Percentiles rank a stretch among this genome's conserved stretches.
Conservation (phyloP, 2,113 vertebrate species). For the Galemys pyrenaicus region DNA sequence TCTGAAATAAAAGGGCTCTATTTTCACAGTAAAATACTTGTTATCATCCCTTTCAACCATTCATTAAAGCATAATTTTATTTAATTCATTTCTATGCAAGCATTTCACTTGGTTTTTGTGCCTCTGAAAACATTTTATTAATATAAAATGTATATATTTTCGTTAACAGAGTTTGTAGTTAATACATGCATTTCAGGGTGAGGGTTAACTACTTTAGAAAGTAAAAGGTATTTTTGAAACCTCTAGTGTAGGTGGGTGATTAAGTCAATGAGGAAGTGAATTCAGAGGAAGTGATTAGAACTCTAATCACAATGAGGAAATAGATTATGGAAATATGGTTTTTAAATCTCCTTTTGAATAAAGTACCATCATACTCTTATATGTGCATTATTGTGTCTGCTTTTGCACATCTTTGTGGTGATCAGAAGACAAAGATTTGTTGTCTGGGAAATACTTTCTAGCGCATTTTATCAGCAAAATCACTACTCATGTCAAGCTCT, state of each 20-base stretch:
- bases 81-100: not conserved
- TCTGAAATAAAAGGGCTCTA: not conserved
- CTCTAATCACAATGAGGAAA: not conserved
- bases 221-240: conserved; percentile 21
- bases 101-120: not conserved
- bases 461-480: not conserved
- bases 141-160: not conserved
- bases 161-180: not conserved
- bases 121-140: not conserved
- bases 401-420: not conserved
- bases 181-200: too few species aligned
- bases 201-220: conserved; percentile 1
- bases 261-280: not conserved
- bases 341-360: not conserved
- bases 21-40: not conserved
- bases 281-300: too few species aligned
- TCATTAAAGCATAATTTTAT: not conserved
- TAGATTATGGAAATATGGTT: not conserved
- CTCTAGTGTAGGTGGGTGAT: not conserved
- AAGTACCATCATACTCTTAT: not conserved
- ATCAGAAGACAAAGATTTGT: not conserved
- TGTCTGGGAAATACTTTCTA: conserved; percentile 20
- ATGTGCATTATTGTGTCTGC: not conserved
- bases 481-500: not conserved
- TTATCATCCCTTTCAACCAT: not conserved